Base-by-base conservation (phyloP, 2,113 vertebrate species). In the Penelope pileata region DNA sequence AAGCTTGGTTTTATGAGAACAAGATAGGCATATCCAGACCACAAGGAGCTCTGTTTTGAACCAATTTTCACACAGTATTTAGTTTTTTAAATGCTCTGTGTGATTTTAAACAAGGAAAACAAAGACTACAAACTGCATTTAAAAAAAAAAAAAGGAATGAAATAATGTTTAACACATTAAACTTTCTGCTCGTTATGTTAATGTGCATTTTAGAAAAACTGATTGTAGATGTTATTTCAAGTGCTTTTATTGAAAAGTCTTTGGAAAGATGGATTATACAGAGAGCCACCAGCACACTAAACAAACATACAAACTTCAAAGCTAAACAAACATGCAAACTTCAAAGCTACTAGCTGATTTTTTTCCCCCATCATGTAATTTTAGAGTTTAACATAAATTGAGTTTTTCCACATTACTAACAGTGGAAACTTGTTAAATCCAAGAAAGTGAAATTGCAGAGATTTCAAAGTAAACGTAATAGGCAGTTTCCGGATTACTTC, bases 301-400 rank as follows among this genome's bases (percentile, higher is more conserved):
- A 58, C n/a, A 93, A 86, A 86, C 7, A 12, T 18, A 10, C 9
- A 63, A 62, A 94, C 58, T 91, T 95, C 90, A 96, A 95, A 95
- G 81, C 36, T 66, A 5, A n/a, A n/a, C n/a, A 93, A 86, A 86
- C 7, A 12, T 18, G 11, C 9, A 63, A 62, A 94, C 58, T 91
- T 95, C 90, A 96, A 95, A 95, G 81, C 36, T 66, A 5, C 5
- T 30, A 89, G 56, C 40, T 80, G 43, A 67, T 76, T 80, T 36
- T 0, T 43, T 92, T 92, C 92, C 90, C 53, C n/a, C 32, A 78
- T 73, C 76, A 85, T 78, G n/a, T 88, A 82, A 95, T 95, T 94
- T 89, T 87, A 91, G 50, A 91, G 60, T 86, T 91, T 76, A 94
- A 93, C 18, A 83, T 66, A 73, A 69, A 91, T 69, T 64, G 69